phyloP scores from a whole-genome alignment of 2,113 vertebrate species.

The Eudorcas thomsonii region DNA sequence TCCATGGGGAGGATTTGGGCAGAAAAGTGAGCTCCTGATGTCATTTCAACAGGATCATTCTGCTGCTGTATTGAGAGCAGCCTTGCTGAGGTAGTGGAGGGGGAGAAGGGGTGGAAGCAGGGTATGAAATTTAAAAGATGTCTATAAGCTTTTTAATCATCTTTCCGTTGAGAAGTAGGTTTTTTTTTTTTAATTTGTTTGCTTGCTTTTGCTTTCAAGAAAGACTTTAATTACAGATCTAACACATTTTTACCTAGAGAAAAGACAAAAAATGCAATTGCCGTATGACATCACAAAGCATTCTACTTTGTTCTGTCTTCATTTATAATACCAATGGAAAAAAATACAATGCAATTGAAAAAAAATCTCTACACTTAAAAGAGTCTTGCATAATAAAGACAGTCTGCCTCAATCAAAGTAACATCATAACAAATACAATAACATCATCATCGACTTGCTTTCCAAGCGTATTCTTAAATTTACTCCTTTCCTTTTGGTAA shows the following conservation, averaged over 20 bases:
- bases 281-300: slow-evolving; percentile 68
- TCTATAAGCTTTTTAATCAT: neutral
- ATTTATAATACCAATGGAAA: slow-evolving; percentile 53
- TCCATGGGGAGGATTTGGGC: neutral
- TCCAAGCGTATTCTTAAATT: neutral
- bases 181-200: neutral
- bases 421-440: slow-evolving; percentile 10
- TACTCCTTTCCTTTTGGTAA: neutral
- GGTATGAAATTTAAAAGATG: neutral
- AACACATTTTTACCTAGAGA: slow-evolving; percentile 66
- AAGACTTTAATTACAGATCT: slow-evolving; percentile 63
- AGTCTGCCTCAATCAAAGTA: slow-evolving; percentile 58
- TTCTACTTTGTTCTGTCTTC: slow-evolving; percentile 81
- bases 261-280: slow-evolving; percentile 64
- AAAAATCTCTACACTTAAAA: neutral
- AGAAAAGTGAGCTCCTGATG: neutral
- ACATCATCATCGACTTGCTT: neutral
- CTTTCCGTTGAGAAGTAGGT: neutral
- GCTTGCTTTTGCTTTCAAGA: slow-evolving; percentile 63
- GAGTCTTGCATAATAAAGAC: neutral
- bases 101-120: neutral
- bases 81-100: neutral
- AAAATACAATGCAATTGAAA: slow-evolving; percentile 49
- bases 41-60: neutral
- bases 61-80: neutral